These are phyloP conservation scores for Chelmon rostratus DNA, from an alignment of 2,797 vertebrate species.

Conservation along the genomic window DNA sequence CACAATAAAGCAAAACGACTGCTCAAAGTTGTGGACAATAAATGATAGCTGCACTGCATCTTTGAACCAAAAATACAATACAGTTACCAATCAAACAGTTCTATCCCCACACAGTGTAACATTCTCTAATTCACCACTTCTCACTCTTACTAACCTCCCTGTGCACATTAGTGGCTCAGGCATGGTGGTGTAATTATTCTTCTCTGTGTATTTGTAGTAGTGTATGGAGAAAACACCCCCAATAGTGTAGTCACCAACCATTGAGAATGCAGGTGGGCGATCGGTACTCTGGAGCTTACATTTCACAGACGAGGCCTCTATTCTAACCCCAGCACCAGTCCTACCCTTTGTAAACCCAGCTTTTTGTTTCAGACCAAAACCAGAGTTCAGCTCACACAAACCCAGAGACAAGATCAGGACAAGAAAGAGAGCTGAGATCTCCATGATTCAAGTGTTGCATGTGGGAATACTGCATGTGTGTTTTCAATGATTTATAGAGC, in stretches of 20 bases:
- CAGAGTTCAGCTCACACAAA: too few species aligned
- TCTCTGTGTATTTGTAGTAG: not conserved
- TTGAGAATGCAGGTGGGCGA: too few species aligned
- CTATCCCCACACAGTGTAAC: not conserved
- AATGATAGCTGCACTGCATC: not conserved
- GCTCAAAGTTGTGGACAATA: not conserved
- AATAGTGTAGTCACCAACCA: too few species aligned
- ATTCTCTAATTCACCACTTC: not conserved
- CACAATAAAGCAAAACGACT: not conserved
- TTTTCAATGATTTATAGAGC: slow-evolving; percentile 51
- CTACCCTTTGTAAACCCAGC: too few species aligned
- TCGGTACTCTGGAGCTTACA: too few species aligned
- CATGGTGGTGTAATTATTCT: not conserved
- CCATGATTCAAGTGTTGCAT: not conserved
- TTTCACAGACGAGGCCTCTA: too few species aligned
- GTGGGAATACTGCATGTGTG: not conserved
- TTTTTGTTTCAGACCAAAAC: not conserved
- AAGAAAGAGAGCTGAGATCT: not conserved
- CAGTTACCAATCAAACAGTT: not conserved
- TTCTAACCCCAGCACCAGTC: too few species aligned
- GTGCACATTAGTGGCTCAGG: slow-evolving; percentile 19
- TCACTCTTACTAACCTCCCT: slow-evolving; percentile 58
- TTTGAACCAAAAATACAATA: not conserved
- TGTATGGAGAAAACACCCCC: slow-evolving; percentile 18
- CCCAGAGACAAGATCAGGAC: slow-evolving; percentile 1